Evolutionary conservation across 2,797 vertebrate species (phyloP).

Genomic region (Alosa sapidissima): DNA sequence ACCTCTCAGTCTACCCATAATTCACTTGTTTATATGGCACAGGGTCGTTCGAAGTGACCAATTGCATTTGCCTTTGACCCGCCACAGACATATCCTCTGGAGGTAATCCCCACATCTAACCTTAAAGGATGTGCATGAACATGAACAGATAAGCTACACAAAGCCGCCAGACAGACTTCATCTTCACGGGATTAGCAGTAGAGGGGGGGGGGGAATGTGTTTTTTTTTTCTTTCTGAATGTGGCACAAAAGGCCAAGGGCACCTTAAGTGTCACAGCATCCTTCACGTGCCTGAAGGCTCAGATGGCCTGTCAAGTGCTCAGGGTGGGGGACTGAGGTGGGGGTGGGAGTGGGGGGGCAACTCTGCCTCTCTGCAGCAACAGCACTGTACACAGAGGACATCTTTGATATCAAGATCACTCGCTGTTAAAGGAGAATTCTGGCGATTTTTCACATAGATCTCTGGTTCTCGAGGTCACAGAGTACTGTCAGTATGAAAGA

Average conservation of each 20-base stretch:
- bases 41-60: neutral
- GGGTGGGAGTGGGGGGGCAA: too few species aligned
- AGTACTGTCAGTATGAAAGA: too few species aligned
- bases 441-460: too few species aligned
- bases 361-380: neutral
- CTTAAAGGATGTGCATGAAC: neutral
- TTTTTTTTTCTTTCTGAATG: slow-evolving; percentile 1
- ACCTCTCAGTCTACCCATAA: neutral
- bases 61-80: neutral
- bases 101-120: neutral
- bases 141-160: neutral
- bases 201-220: neutral
- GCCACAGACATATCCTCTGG: neutral
- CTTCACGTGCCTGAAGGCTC: neutral
- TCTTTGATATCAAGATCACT: neutral
- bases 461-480: too few species aligned
- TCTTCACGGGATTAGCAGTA: neutral
- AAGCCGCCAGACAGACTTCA: neutral
- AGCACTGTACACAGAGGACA: neutral
- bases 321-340: too few species aligned
- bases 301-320: neutral
- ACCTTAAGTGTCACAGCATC: neutral
- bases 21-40: neutral
- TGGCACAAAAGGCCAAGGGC: neutral
- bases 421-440: neutral